These are phyloP conservation scores for Drosophila rufa DNA, from an alignment of 1,140 invertebrate genomes.

Conservation along the genomic window DNA sequence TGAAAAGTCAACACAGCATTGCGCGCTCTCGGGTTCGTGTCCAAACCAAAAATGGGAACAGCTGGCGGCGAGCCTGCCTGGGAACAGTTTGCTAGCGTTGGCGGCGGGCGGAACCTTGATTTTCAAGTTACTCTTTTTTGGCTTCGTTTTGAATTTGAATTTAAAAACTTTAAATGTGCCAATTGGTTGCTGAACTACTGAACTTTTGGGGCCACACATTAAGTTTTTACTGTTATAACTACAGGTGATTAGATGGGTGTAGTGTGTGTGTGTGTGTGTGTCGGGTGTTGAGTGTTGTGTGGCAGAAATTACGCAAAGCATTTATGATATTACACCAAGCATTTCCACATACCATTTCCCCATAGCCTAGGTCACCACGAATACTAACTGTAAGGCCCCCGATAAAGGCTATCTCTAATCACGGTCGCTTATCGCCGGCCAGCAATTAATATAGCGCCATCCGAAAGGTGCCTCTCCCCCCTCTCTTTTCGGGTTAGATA, in stretches of 20 bases:
- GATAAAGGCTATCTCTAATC: constrained; percentile 41
- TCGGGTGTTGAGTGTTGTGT: constrained; percentile 2
- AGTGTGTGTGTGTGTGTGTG: constrained; percentile 2
- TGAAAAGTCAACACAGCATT: background rate
- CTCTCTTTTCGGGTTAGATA: constrained; percentile 37
- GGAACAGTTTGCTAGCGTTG: constrained; percentile 50
- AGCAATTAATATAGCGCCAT: constrained; percentile 51
- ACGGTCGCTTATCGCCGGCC: constrained; percentile 30
- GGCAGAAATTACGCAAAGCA: constrained; percentile 34
- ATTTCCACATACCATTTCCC: background rate
- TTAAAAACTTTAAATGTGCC: constrained; percentile 30
- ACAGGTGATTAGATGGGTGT: constrained; percentile 4
- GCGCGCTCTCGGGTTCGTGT: constrained; percentile 21
- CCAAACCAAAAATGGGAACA: constrained; percentile 33
- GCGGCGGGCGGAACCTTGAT: constrained; percentile 4
- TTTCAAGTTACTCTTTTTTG: constrained; percentile 44
- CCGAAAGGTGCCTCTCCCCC: background rate
- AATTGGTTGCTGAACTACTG: constrained; percentile 25
- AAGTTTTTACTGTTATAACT: constrained; percentile 77
- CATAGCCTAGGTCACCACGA: constrained; percentile 19
- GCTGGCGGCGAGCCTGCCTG: constrained; percentile 29
- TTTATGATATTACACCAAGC: constrained; percentile 11
- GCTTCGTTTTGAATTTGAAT: background rate
- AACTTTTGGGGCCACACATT: constrained; percentile 53
- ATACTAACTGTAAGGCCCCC: background rate